Percentiles rank a stretch among this genome's conserved stretches.
These are phyloP conservation scores for Epirrita christyi DNA, from an alignment of 2,888 invertebrate species.

Conservation along the genomic window DNA sequence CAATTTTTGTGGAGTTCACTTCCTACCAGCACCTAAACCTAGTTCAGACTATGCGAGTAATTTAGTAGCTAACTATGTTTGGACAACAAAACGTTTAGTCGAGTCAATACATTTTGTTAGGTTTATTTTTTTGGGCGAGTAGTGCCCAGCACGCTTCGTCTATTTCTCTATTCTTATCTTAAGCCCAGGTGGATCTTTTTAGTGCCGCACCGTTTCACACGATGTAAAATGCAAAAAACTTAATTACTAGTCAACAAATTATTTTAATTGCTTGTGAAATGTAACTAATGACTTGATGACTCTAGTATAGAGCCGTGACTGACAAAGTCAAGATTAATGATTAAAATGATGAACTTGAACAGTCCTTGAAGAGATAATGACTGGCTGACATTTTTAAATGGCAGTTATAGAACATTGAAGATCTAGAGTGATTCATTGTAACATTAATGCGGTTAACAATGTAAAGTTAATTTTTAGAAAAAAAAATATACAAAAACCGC, in stretches of 20 bases:
- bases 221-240: slow-evolving; percentile 29
- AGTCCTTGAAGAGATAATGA: slow-evolving; percentile 27
- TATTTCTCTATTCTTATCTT: background rate
- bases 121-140: no score
- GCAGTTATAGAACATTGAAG: background rate
- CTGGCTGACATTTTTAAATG: slow-evolving; percentile 21
- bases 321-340: slow-evolving; percentile 25
- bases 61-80: no score
- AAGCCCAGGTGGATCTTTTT: background rate
- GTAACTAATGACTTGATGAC: slow-evolving; percentile 33
- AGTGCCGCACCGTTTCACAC: slow-evolving; percentile 28
- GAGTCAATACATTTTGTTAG: no score
- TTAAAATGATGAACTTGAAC: slow-evolving; percentile 1
- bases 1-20: no score
- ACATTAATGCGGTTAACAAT: background rate
- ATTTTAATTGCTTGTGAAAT: slow-evolving; percentile 33
- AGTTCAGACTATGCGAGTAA: no score
- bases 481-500: no score
- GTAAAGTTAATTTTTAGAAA: no score
- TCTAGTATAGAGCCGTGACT: slow-evolving; percentile 29
- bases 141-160: no score
- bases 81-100: no score
- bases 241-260: slow-evolving; percentile 34
- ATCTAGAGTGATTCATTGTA: background rate
- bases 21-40: no score